A percentile compares a stretch with the other conserved stretches of the same genome.
Evolutionary conservation across 1,140 invertebrate genomes (phyloP).

Genomic region (Portunus trituberculatus): DNA sequence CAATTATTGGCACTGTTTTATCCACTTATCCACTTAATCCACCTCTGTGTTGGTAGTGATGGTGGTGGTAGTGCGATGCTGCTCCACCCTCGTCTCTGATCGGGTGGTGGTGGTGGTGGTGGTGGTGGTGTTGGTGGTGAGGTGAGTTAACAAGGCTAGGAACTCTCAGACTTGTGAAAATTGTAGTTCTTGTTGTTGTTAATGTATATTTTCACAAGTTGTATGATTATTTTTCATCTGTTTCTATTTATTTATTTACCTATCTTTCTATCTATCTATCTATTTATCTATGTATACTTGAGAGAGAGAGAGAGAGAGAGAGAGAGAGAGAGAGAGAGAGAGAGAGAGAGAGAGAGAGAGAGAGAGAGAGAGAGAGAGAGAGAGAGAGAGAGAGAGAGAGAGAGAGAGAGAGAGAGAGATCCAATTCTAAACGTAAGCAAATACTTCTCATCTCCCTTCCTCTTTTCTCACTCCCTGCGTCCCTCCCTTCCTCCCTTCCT

Average conservation of each 20-base stretch:
- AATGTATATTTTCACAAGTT: too few relatives aligned
- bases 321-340: neutral
- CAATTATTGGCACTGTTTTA: too few relatives aligned
- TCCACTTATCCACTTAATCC: too few relatives aligned
- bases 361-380: neutral
- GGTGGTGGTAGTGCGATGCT: too few relatives aligned
- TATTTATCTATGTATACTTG: too few relatives aligned
- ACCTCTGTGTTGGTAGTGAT: neutral
- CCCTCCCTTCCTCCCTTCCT: neutral
- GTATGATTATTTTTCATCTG: neutral
- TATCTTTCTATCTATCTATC: neutral
- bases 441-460: neutral
- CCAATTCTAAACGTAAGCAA: neutral
- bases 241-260: too few relatives aligned
- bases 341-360: neutral
- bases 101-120: neutral
- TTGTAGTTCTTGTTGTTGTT: too few relatives aligned
- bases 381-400: slow-evolving; percentile 30
- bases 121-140: neutral
- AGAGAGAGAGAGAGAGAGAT: neutral
- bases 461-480: neutral
- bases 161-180: neutral
- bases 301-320: too few relatives aligned
- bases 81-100: neutral
- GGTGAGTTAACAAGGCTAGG: neutral